Evolutionary conservation across 2,797 vertebrate species (phyloP), one percentile per base, ranked within the genome.

Genomic region (Girardinus metallicus): DNA sequence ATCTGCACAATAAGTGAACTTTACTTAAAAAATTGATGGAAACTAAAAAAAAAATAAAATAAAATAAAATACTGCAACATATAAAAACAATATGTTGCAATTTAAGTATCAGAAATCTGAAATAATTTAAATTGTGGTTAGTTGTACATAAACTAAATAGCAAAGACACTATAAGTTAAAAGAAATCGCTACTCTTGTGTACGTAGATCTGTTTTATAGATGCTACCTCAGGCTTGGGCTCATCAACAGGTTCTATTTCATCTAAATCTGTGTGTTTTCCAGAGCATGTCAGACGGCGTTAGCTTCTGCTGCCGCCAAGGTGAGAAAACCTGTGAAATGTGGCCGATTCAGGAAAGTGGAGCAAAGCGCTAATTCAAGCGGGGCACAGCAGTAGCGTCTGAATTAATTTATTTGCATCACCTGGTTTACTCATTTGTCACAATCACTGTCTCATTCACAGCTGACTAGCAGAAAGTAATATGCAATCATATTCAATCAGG

Each of bases 401-500:
- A 39, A 72, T 77, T 77, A 72, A 62, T 60, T 64, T 81, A 82
- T 80, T 75, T 21, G 72, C 74, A 60, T 80, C 75, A 80, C 57
- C 73, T 84, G 64, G 71, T 75, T 79, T 39, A 36, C 76, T 76
- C 79, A 81, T 68, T 80, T 41, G 51, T 77, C 66, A 80, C 66
- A 83, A 41, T 83, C 73, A 66, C 75, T 62, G 68, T 60, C 73
- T 78, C 73, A 80, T 64, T 82, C 77, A 82, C 77, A 80, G 80
- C 55, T 43, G 75, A 77, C 72, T 70, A 57, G 78, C 62, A 74
- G 64, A 44, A 11, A 39, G 60, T 60, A 75, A 82, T 70, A 74
- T 80, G 78, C 44, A 79, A 49, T 85, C 57, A 49, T 70, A 46
- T 73, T 76, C 55, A 72, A 73, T 77, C 76, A 76, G 76, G 76